These are phyloP conservation scores for Tautogolabrus adspersus DNA, from an alignment of 2,113 vertebrate species.

Conservation along the genomic window DNA sequence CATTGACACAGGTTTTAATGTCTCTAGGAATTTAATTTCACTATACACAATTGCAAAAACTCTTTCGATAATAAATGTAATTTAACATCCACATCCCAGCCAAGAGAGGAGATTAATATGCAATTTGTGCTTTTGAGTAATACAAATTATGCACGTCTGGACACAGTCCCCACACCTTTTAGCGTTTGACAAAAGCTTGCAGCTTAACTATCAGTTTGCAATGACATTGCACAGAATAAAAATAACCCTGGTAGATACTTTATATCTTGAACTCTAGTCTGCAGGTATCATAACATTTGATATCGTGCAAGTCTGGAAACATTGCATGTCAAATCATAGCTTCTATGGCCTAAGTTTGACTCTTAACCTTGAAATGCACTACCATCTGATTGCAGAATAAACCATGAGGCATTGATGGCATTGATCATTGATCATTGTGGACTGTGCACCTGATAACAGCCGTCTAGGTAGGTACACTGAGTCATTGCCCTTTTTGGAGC, in stretches of 20 bases:
- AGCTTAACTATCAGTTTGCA: conserved; percentile 27
- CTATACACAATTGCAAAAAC: not conserved
- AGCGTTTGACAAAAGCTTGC: conserved; percentile 25
- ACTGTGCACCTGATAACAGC: not conserved
- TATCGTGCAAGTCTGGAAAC: not conserved
- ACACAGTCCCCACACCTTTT: not conserved
- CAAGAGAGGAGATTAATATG: not conserved
- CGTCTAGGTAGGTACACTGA: not conserved
- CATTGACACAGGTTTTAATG: no score
- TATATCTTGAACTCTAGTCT: conserved; percentile 8
- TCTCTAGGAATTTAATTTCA: no score
- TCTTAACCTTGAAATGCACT: not conserved
- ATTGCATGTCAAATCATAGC: not conserved
- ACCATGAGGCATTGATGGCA: conserved; percentile 19
- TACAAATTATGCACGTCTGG: not conserved
- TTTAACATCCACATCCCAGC: not conserved
- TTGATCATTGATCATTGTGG: not conserved
- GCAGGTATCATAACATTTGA: not conserved
- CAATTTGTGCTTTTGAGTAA: not conserved
- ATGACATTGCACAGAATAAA: conserved; percentile 43
- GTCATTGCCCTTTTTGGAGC: conserved; percentile 8
- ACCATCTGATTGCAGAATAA: not conserved
- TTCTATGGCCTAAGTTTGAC: not conserved
- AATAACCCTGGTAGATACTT: conserved; percentile 53
- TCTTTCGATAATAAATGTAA: not conserved